phyloP scores from a whole-genome alignment of 92 coral and sea anemone species.

The Umimayanthus chanpuru region DNA sequence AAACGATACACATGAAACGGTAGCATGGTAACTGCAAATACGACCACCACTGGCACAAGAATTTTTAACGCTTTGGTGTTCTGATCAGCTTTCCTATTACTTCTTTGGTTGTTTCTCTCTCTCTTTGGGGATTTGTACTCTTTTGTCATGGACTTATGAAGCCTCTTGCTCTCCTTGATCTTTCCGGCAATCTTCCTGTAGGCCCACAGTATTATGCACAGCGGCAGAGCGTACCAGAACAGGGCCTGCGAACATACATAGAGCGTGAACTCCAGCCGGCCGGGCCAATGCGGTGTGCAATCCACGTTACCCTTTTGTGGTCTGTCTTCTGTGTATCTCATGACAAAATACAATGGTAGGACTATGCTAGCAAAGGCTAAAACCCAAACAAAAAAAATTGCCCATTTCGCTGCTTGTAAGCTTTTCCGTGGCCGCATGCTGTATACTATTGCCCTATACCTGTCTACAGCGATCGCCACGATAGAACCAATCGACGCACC shows the following conservation, averaged over 20 bases:
- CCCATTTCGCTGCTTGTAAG: conserved; percentile 80
- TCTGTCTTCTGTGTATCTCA: conserved; percentile 63
- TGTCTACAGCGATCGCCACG: conserved; percentile 88
- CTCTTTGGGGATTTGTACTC: conserved; percentile 4
- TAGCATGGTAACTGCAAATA: conserved; percentile 88
- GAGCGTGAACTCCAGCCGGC: conserved; percentile 32
- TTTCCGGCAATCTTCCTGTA: conserved; percentile 77
- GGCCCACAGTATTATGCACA: conserved; percentile 83
- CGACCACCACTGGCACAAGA: conserved; percentile 88
- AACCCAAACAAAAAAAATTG: conserved; percentile 70
- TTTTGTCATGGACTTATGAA: conserved; percentile 63
- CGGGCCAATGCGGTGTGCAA: conserved; percentile 89
- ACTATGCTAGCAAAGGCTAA: conserved; percentile 61
- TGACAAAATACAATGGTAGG: conserved; percentile 81
- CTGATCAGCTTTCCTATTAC: conserved; percentile 51
- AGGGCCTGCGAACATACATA: conserved; percentile 74
- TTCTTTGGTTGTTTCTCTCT: not conserved
- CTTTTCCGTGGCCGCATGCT: conserved; percentile 72
- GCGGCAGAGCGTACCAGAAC: conserved; percentile 85
- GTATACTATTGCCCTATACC: conserved; percentile 85
- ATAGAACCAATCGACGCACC: conserved; percentile 92
- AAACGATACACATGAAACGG: conserved; percentile 85
- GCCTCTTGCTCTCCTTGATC: conserved; percentile 75
- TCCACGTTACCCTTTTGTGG: conserved; percentile 65
- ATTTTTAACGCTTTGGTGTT: conserved; percentile 92